A percentile compares a stretch with the other conserved stretches of the same genome.
These are phyloP conservation scores for Onychorhynchus coronatus DNA, from an alignment of 2,113 vertebrate genomes.

Conservation along the genomic window DNA sequence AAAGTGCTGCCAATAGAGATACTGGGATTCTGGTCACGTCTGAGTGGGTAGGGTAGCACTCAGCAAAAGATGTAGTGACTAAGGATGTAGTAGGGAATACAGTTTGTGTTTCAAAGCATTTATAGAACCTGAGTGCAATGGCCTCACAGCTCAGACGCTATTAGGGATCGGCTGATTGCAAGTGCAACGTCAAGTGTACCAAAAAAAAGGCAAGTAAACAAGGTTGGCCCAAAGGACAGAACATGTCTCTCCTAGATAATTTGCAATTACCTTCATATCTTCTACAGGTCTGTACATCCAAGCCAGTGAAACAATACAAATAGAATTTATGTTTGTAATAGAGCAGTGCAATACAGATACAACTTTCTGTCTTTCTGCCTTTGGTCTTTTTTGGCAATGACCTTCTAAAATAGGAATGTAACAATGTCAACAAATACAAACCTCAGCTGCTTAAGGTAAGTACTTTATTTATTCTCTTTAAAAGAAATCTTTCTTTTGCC, in stretches of 20 bases:
- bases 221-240: not conserved
- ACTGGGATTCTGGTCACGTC: not conserved
- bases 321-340: not conserved
- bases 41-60: not conserved
- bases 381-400: not conserved
- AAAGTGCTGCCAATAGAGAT: not conserved
- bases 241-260: not conserved
- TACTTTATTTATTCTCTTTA: not conserved
- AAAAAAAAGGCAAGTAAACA: not conserved
- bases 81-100: not conserved
- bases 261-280: not conserved
- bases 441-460: not conserved
- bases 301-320: not conserved
- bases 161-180: not conserved
- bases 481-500: not conserved
- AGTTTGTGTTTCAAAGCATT: not conserved
- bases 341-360: not conserved
- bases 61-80: not conserved
- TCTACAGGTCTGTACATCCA: not conserved
- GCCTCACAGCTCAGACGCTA: not conserved
- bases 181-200: fast-evolving
- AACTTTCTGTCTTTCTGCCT: not conserved
- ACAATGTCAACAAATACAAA: not conserved
- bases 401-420: not conserved
- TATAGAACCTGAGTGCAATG: not conserved